phyloP scores from a whole-genome alignment of 2,113 vertebrate genomes.

The Sceloporus tristichus region DNA sequence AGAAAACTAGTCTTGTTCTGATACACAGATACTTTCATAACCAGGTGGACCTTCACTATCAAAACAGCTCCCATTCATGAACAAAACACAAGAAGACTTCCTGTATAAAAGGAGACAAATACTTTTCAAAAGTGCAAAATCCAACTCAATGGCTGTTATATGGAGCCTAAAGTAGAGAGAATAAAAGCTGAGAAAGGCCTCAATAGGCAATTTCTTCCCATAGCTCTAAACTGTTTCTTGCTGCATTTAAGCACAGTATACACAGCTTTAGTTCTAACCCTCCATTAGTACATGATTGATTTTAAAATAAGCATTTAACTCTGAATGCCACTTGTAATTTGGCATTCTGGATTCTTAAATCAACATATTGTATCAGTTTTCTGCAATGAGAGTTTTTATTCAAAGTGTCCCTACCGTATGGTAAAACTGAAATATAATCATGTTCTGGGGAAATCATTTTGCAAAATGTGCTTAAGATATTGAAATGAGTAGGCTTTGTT shows the following conservation, averaged over 20 bases:
- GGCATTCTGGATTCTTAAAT: conserved; percentile 2
- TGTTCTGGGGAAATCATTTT: not conserved
- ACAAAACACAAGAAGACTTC: not conserved
- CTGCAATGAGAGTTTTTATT: not conserved
- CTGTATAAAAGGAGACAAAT: not conserved
- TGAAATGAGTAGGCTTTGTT: not conserved
- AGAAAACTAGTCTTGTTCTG: not conserved
- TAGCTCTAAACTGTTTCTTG: not conserved
- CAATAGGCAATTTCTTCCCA: not conserved
- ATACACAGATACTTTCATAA: not conserved
- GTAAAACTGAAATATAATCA: conserved; percentile 2
- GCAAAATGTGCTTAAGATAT: not conserved
- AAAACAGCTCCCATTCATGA: not conserved
- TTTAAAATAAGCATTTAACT: conserved; percentile 8
- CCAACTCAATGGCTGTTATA: not conserved
- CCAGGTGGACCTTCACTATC: not conserved
- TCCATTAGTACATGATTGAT: not conserved
- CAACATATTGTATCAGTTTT: not conserved
- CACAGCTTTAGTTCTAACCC: not conserved
- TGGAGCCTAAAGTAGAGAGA: not conserved
- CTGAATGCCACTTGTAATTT: not conserved
- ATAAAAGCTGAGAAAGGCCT: not conserved
- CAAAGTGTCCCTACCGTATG: not conserved
- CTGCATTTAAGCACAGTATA: not conserved
- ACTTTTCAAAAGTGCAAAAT: not conserved